Evolutionary conservation across 2,113 vertebrate genomes (phyloP).

Genomic region (Leucosticte australis): DNA sequence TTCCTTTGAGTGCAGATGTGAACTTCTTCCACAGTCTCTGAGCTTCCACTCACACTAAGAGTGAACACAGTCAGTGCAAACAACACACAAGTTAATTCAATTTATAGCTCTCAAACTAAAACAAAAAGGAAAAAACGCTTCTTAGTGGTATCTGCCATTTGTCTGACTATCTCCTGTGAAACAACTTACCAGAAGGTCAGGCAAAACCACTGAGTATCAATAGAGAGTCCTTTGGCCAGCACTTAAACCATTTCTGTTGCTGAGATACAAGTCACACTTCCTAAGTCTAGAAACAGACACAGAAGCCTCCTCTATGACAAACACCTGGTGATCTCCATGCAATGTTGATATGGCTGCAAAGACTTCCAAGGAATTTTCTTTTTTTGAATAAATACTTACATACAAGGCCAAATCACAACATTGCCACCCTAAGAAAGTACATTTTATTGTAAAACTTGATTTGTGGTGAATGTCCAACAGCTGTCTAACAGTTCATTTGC

Average conservation of each 20-base stretch:
- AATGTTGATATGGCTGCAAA: neutral
- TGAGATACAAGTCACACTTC: neutral
- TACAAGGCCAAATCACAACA: constrained; percentile 2
- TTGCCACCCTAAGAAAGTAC: neutral
- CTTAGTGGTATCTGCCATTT: neutral
- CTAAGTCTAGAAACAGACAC: neutral
- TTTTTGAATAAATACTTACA: neutral
- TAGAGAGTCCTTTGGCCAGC: neutral
- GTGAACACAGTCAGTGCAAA: constrained; percentile 27
- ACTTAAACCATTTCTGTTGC: neutral
- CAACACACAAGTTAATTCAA: neutral
- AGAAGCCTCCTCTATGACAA: neutral
- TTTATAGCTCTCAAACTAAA: constrained; percentile 1
- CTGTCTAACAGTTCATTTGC: neutral
- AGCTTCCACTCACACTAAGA: neutral
- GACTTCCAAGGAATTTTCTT: neutral
- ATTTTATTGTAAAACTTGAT: neutral
- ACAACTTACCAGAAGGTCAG: neutral
- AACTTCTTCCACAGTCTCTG: neutral
- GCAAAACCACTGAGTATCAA: neutral
- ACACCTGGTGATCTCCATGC: neutral
- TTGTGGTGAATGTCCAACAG: neutral
- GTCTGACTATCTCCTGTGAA: neutral
- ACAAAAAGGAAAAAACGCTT: neutral
- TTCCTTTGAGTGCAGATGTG: neutral